Evolutionary conservation across 2,113 vertebrate genomes (phyloP).

Genomic region (Labeo catla): DNA sequence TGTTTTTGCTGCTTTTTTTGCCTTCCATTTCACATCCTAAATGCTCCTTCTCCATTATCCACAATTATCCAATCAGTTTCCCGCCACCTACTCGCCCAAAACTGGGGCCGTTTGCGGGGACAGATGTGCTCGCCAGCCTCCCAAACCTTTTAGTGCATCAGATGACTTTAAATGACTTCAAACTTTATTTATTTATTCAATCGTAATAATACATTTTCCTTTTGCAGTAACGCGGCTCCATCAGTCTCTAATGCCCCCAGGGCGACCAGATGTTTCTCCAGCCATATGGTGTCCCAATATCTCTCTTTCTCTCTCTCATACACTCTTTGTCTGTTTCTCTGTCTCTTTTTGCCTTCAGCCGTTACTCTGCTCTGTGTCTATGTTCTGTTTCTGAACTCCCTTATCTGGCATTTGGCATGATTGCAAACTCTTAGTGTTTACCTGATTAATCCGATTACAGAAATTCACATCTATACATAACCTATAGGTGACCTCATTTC

Average conservation of each 20-base stretch:
- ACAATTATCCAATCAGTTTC: constrained; percentile 45
- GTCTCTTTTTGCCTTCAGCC: constrained; percentile 14
- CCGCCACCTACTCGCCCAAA: constrained; percentile 28
- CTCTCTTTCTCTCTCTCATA: constrained; percentile 5
- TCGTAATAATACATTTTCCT: constrained; percentile 77
- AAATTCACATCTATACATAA: background rate
- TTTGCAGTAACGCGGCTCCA: constrained; percentile 67
- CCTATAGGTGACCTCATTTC: background rate
- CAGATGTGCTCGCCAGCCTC: constrained; percentile 58
- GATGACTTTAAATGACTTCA: constrained; percentile 69
- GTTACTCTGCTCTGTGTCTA: background rate
- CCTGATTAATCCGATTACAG: background rate
- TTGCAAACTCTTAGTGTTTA: background rate
- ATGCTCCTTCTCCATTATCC: constrained; percentile 39
- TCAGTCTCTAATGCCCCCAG: constrained; percentile 67
- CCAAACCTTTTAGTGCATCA: constrained; percentile 59
- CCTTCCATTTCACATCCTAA: constrained; percentile 30
- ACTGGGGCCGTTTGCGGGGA: constrained; percentile 45
- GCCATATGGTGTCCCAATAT: constrained; percentile 71
- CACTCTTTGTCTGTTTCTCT: constrained; percentile 33
- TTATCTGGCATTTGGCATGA: constrained; percentile 17
- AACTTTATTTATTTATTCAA: constrained; percentile 76
- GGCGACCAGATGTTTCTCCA: constrained; percentile 80
- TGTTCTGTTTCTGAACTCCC: constrained; percentile 8
- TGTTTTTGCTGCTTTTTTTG: constrained; percentile 31